Conservation (phyloP, 2,113 vertebrate species). For the Urocitellus parryii region DNA sequence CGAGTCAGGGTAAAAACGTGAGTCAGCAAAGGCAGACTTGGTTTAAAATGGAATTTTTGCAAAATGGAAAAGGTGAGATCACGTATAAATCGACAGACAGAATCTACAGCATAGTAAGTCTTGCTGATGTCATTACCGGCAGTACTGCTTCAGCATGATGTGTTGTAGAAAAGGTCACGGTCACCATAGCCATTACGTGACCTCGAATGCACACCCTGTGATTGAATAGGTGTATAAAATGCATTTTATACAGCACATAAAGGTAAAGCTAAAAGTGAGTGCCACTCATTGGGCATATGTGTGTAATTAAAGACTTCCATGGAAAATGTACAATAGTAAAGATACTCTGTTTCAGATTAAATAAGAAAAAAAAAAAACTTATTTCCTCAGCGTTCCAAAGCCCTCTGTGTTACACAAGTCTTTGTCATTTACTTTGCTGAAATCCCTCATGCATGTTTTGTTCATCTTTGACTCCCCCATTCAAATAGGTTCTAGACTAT, state of each 20-base stretch:
- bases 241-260: not conserved
- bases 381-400: not conserved
- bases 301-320: not conserved
- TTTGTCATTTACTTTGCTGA: not conserved
- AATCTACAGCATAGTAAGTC: not conserved
- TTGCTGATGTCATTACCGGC: not conserved
- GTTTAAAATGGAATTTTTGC: constrained; percentile 56
- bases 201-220: not conserved
- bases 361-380: not conserved
- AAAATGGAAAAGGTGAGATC: constrained; percentile 60
- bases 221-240: not conserved
- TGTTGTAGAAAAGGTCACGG: not conserved
- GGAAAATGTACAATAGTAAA: not conserved
- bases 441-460: not conserved
- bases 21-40: constrained; percentile 67
- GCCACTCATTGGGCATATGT: not conserved
- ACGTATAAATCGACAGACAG: constrained; percentile 50
- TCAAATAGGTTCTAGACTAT: not conserved
- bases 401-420: not conserved
- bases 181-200: not conserved
- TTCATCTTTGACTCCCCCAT: not conserved
- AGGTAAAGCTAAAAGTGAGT: not conserved
- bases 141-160: not conserved
- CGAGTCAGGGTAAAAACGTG: not conserved
- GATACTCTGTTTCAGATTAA: not conserved